Base-by-base conservation (phyloP, 2,797 vertebrate species). In the Xenentodon cancila region DNA sequence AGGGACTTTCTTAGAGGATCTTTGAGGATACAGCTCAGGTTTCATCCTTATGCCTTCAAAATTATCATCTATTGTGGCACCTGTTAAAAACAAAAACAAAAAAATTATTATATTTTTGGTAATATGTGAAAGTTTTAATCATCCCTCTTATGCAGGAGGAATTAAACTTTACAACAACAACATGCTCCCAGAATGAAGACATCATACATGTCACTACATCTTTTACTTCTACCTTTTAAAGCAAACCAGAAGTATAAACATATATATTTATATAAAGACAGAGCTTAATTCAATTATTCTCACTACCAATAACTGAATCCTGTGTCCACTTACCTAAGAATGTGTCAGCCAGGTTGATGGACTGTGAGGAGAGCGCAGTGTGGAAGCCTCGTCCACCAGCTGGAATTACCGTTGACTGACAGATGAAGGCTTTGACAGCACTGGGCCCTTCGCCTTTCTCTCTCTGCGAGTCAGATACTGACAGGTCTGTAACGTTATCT, bases 331-430 rank as follows among this genome's bases (percentile, higher is more conserved):
- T 34, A 99, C 98, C 97, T 37, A 97, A 89, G 80, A 99, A 98
- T 0, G 86, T 93, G 88, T 99, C 96, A 2, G 96, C 97, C 71
- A 98, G 89, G 83, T 95, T 97, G 87, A 97, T 96, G 68, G 98
- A 98, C 74, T 99, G 98, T 5, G 97, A 97, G 25, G 97, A 95
- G 37, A 99, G 86, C 0, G 96, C 95, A 5, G 95, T 95, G 71
- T 94, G 92, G 90, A 98, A 97, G 60, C 97, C 96, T 79, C 96
- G 95, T 77, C 96, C 97, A 67, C 95, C 96, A 0, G 97, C 96
- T 0, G 98, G 97, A 84, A 99, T 98, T 79, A 99, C 95, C 1
- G 98, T 99, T 47, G 97, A 98, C 69, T 97, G 97, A 80, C 98
- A 99, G 64, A 99, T 94, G 87, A 98, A 98, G 53, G 96, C 92